Base-by-base conservation (phyloP, 2,113 vertebrate species). In the Marmota monax region DNA sequence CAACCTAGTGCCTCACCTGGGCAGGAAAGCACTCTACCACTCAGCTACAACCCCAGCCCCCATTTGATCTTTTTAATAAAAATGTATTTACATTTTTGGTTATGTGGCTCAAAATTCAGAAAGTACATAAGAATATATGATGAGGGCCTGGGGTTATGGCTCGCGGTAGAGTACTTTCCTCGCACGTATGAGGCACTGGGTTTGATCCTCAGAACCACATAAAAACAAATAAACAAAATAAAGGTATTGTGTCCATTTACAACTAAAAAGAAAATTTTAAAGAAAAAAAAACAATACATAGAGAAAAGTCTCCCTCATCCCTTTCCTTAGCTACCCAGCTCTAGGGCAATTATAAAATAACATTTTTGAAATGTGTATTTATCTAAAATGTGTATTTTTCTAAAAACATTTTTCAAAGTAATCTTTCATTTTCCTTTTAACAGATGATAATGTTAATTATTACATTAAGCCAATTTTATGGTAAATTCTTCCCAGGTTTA, bases 321-420 rank as follows among this genome's bases (percentile, higher is more conserved):
- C 11, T 23, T 13, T 84, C 22, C 34, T 96, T 22, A 78, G 51
- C 77, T 87, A 63, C 29, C 76, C 32, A 70, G 34, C 34, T 67
- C 42, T 94, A 69, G 88, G 53, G 25, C 77, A 88, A 53, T 88
- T 90, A 34, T 76, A 90, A 93, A 87, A 84, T 77, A 92, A 95
- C 20, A 72, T 65, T 93, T 69, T 90, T 90, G 32, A 94, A 90
- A 85, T 63, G 2, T 85, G 25, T 78, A 63, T 90, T 96, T 97
- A 39, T 90, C 92, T 95, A 92, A 96, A 95, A 94, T 7, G 56
- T 58, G 56, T 22, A 58, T 58, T 58, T 97, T 32, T 90, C 94
- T 95, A 92, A 96, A 95, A 94, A 45, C 45, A 88, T 67, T 95
- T 97, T 90, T 88, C 65, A 88, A 63, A 92, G 12, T 73, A 87